Evolutionary conservation across 2,888 invertebrate genomes (phyloP), one percentile per base, ranked within the genome.

Genomic region (Dendrolimus houi): DNA sequence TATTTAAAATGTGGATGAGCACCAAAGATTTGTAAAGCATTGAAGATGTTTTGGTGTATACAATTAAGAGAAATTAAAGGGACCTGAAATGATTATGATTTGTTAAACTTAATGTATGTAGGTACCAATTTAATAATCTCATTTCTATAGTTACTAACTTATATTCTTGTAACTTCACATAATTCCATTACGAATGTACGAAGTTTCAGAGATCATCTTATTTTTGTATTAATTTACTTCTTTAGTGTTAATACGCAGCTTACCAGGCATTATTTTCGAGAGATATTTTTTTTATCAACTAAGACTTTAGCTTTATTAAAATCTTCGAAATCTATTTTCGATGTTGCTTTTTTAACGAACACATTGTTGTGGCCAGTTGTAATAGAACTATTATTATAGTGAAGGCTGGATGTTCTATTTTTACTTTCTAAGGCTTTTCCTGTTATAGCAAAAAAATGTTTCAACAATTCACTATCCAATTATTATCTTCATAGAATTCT

Each of bases 101-200:
- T 84, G 75, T 85, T 81, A 78, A 79, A 81, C 76, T 80, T 85
- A 83, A 85, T 74, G 79, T 87, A 81, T 81, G 73, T 87, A 89
- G 87, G 83, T 85, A 89, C 86, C 87, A 83, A 85, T 87, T 82
- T 77, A 83, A 83, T 85, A 89, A 89, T 90, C 90, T 89, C 90
- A 87, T 77, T 71, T 82, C 77, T 84, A 67, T 85, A 84, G 79
- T 77, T 80, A 83, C 77, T 84, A 83, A 83, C 80, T 75, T 71
- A 69, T 68, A 69, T 71, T 76, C 72, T 78, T 71, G 29, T 77
- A 75, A 75, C 73, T 69, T 77, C 62, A 57, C 59, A 61, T 53
- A 55, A 62, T 66, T 60, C 64, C 62, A 58, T 63, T 54, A 54
- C 54, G 54, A 64, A 68, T 70, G 64, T 75, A 70, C 69, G 64